These are phyloP conservation scores for Crax fasciolata DNA, from an alignment of 2,797 vertebrate species.

Conservation along the genomic window DNA sequence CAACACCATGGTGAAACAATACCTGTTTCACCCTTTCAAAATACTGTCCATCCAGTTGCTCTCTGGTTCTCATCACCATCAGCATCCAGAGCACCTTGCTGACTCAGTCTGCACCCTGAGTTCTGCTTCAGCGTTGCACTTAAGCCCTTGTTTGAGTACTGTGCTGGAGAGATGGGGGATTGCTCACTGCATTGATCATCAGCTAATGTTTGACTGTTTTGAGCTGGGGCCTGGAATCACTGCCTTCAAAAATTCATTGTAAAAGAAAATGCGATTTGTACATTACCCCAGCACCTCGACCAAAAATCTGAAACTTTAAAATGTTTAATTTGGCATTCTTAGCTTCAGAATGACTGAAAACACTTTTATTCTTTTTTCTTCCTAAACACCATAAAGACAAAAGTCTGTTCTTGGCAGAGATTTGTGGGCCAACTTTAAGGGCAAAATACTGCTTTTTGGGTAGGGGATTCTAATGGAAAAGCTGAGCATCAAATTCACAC, in stretches of 20 bases:
- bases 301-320: slow-evolving; percentile 34
- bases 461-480: slow-evolving; percentile 65
- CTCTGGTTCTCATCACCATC: neutral
- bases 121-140: neutral
- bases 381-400: slow-evolving; percentile 9
- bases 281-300: neutral
- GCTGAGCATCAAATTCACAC: slow-evolving; percentile 65
- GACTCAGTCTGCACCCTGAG: rapidly evolving
- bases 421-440: slow-evolving; percentile 18
- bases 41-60: neutral
- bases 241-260: neutral
- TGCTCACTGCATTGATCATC: neutral
- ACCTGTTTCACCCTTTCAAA: neutral
- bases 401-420: slow-evolving; percentile 14
- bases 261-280: neutral
- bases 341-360: slow-evolving; percentile 2
- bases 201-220: neutral
- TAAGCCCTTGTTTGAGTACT: rapidly evolving
- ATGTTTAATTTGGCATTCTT: slow-evolving; percentile 42
- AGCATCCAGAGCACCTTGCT: neutral
- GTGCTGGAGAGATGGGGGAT: neutral
- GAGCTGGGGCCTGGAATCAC: neutral
- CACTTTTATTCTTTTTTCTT: neutral
- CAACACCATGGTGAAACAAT: rapidly evolving
- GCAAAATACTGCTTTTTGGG: neutral